phyloP scores from a whole-genome alignment of 2,113 vertebrate genomes.

The Larimichthys polyactis region DNA sequence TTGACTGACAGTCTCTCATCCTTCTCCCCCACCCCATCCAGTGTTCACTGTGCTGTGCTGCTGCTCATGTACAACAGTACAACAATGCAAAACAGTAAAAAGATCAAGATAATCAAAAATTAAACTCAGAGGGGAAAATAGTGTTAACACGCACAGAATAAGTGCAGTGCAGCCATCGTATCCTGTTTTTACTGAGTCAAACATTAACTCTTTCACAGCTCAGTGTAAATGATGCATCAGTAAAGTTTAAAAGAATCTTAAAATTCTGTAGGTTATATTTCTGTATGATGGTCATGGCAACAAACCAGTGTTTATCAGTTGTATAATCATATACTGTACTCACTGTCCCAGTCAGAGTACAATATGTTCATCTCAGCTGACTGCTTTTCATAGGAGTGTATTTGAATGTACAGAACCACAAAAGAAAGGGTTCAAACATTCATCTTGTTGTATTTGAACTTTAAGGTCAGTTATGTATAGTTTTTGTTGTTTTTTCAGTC shows the following conservation, averaged over 20 bases:
- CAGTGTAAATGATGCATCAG: neutral
- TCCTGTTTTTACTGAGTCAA: constrained; percentile 1
- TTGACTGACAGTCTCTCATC: constrained; percentile 75
- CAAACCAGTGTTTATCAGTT: neutral
- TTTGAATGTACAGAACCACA: constrained; percentile 20
- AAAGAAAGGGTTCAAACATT: constrained; percentile 43
- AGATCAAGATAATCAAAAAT: constrained; percentile 15
- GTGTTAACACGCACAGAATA: neutral
- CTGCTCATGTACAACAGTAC: constrained; percentile 23
- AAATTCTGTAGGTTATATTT: constrained; percentile 9
- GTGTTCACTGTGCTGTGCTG: constrained; percentile 21
- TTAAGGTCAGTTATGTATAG: neutral
- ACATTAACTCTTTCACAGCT: neutral
- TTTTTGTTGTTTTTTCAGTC: constrained; percentile 52
- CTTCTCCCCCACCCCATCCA: constrained; percentile 62
- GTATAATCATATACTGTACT: constrained; percentile 5
- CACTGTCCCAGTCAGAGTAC: neutral
- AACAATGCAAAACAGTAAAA: constrained; percentile 29
- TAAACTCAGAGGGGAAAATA: neutral
- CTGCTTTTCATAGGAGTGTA: constrained; percentile 3
- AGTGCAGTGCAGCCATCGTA: neutral
- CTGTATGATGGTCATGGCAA: neutral
- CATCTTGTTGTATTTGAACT: constrained; percentile 37
- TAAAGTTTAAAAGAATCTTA: neutral
- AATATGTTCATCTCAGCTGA: constrained; percentile 2